phyloP scores from a whole-genome alignment of 2,113 vertebrate genomes.

The Poicephalus meyeri region DNA sequence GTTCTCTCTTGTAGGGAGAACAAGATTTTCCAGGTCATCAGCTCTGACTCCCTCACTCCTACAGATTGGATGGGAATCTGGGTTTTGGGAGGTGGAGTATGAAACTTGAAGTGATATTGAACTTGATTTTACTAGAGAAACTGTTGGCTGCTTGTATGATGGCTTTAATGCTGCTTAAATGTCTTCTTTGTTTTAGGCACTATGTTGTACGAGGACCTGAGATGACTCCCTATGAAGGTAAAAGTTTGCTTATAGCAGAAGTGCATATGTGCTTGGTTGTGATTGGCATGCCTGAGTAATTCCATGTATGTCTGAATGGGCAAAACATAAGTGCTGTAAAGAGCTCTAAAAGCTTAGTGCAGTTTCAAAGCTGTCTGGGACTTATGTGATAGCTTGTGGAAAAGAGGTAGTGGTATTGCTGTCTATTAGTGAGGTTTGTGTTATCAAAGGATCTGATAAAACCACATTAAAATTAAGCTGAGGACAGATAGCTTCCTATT shows the following conservation, averaged over 20 bases:
- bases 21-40: not conserved
- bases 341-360: not conserved
- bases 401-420: not conserved
- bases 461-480: not conserved
- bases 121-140: not conserved
- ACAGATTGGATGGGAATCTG: not conserved
- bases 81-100: not conserved
- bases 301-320: not conserved
- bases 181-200: slow-evolving; percentile 79
- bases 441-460: not conserved
- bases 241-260: not conserved
- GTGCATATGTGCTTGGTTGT: accelerated
- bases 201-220: slow-evolving; percentile 97
- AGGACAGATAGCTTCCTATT: not conserved
- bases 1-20: not conserved
- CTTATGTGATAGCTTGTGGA: not conserved
- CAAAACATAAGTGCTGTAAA: not conserved
- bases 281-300: not conserved
- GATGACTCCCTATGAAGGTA: slow-evolving; percentile 98
- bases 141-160: not conserved
- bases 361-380: not conserved
- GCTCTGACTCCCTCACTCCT: not conserved
- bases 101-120: not conserved
- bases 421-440: not conserved
- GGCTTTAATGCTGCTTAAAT: not conserved